Evolutionary conservation across 1,140 invertebrate genomes (phyloP).

Genomic region (Anastrepha obliqua): DNA sequence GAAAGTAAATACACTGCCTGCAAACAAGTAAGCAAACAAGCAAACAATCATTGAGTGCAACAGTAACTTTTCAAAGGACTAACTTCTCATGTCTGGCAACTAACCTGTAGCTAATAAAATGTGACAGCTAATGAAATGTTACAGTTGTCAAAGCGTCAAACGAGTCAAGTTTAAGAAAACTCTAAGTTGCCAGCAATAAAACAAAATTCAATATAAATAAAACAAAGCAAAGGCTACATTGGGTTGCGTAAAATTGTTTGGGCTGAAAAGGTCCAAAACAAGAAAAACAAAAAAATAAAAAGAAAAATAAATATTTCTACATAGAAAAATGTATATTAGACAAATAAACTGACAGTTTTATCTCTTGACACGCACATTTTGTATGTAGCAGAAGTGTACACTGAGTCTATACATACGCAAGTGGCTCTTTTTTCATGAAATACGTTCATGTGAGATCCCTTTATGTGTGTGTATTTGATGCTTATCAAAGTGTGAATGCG

Average conservation of each 20-base stretch:
- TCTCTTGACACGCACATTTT: conserved; percentile 32
- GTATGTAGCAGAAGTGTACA: not conserved
- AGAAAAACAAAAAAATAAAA: no score
- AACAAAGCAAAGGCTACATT: not conserved
- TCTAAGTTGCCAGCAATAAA: conserved; percentile 18
- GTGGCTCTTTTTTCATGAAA: no score
- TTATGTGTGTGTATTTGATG: not conserved
- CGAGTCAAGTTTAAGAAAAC: conserved; percentile 9
- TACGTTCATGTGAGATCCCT: not conserved
- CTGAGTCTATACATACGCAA: no score
- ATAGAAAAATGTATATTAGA: conserved; percentile 43
- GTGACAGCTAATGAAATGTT: conserved; percentile 50
- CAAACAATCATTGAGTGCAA: not conserved
- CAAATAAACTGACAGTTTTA: conserved; percentile 51
- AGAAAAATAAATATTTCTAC: no score
- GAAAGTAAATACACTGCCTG: not conserved
- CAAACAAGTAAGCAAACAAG: not conserved
- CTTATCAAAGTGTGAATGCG: conserved; percentile 44
- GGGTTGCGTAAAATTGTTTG: not conserved
- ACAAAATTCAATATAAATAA: conserved; percentile 36
- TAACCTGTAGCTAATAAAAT: conserved; percentile 49
- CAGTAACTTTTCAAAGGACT: not conserved
- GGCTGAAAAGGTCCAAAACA: not conserved
- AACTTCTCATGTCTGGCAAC: conserved; percentile 12
- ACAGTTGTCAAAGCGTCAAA: conserved; percentile 50